Base-by-base conservation (phyloP, 2,888 invertebrate species). In the Oxycera nigricornis region DNA sequence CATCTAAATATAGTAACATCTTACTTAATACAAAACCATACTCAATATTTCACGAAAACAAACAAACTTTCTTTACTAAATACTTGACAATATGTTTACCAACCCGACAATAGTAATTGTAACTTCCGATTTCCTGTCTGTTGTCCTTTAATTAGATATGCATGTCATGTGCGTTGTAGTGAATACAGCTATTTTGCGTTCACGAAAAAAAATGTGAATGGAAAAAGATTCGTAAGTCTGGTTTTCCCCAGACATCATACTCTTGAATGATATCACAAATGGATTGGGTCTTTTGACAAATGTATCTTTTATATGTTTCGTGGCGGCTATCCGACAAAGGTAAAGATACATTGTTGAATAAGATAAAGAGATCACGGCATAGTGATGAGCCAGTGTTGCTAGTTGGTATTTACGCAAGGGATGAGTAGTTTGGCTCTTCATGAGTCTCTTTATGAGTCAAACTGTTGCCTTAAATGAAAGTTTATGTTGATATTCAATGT, bases 101-200 rank as follows among this genome's bases (percentile, higher is more conserved):
- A n/a, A n/a, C n/a, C n/a, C 55, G 24, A 22, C 55, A 20, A 22
- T 0, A 55, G n/a, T 7, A 55, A 65, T 41, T 24, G 22, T 24
- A 72, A 57, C 57, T 72, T 72, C 72, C 55, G 52, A 57, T 55
- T 72, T 72, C 72, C 72, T 72, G 72, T 22, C 72, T 46, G 22
- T 72, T 72, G 55, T 72, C 50, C 57, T 55, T 11, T 72, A 72
- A 72, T 72, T 72, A 72, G 22, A 6, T 22, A 72, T 72, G 50
- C 52, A 20, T 65, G 65, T 65, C 65, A 41, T 41, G 65, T n/a
- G n/a, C n/a, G n/a, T 41, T 2, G 41, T 6, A 9, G 35, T 35
- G 31, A n/a, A 22, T 20, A 55, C 20, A 55, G n/a, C n/a, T 14
- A 55, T 55, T 24, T 22, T 24, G 24, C 24, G 2, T 22, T 14